A percentile compares a stretch with the other conserved stretches of the same genome.
phyloP scores from a whole-genome alignment of 2,888 invertebrate genomes.

The Leptopilina drosophilae region DNA sequence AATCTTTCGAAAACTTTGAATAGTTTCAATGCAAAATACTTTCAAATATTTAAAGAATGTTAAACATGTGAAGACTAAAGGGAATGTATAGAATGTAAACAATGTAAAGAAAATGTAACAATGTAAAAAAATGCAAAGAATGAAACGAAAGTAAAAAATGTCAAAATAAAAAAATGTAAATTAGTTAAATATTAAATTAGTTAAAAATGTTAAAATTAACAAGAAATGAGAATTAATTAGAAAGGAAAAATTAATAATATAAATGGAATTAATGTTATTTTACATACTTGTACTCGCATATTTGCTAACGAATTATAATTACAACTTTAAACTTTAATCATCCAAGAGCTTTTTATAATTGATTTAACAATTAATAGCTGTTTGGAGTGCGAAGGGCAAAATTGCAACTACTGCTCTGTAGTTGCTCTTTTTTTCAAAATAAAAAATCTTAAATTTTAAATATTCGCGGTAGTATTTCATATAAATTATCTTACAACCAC shows the following conservation, averaged over 20 bases:
- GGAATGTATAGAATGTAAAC: too few species aligned
- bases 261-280: neutral
- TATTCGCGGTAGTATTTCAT: constrained; percentile 16
- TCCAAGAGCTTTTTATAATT: constrained; percentile 24
- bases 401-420: too few species aligned
- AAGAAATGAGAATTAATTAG: neutral
- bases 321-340: neutral
- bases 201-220: neutral
- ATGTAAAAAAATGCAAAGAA: too few species aligned
- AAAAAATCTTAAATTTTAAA: neutral
- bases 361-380: neutral
- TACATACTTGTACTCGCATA: too few species aligned
- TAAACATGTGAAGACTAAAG: too few species aligned
- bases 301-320: neutral
- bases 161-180: too few species aligned
- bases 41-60: too few species aligned
- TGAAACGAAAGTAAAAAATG: too few species aligned
- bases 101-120: too few species aligned
- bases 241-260: neutral
- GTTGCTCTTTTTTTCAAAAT: neutral
- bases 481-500: constrained; percentile 22
- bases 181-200: too few species aligned
- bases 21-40: neutral
- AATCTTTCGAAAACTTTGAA: neutral
- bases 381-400: neutral